Evolutionary conservation across 2,113 vertebrate genomes (phyloP).

Genomic region (Hepsetus odoe): DNA sequence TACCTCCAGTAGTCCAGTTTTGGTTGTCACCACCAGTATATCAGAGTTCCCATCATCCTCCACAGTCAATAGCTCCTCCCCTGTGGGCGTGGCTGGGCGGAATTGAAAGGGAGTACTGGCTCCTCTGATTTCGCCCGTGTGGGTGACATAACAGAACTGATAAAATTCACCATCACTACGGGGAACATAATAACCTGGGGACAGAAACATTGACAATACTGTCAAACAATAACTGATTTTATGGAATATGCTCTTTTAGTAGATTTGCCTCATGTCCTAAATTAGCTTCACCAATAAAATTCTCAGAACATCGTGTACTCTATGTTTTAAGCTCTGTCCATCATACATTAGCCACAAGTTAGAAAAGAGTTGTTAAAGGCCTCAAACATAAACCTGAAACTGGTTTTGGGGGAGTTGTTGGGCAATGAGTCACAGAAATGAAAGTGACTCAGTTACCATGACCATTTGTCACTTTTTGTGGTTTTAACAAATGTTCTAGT

Average conservation of each 20-base stretch:
- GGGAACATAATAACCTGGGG: slow-evolving; percentile 92
- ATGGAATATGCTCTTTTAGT: too few relatives aligned
- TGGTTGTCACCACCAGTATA: slow-evolving; percentile 96
- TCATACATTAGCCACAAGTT: neutral
- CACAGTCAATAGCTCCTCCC: slow-evolving; percentile 90
- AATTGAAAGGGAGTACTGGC: slow-evolving; percentile 99
- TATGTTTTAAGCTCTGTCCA: neutral
- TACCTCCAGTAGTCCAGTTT: slow-evolving; percentile 94
- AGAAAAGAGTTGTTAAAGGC: neutral
- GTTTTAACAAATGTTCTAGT: neutral
- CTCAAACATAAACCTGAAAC: neutral
- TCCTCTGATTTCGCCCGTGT: slow-evolving; percentile 94
- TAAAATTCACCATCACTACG: slow-evolving; percentile 99
- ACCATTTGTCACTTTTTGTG: neutral
- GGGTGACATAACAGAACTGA: slow-evolving; percentile 97
- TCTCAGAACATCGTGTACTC: too few relatives aligned
- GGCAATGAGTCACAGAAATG: neutral
- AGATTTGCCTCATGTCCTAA: neutral
- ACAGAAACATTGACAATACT: neutral
- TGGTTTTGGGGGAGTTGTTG: neutral
- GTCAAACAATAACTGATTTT: neutral
- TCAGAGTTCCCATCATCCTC: slow-evolving; percentile 97
- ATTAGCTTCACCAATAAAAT: too few relatives aligned
- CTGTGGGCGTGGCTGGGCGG: slow-evolving; percentile 87
- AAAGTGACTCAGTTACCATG: neutral